Percentiles rank a stretch among this genome's conserved stretches.
Conservation (phyloP, 2,797 vertebrate species). For the Oryzias dopingdopingensis region DNA sequence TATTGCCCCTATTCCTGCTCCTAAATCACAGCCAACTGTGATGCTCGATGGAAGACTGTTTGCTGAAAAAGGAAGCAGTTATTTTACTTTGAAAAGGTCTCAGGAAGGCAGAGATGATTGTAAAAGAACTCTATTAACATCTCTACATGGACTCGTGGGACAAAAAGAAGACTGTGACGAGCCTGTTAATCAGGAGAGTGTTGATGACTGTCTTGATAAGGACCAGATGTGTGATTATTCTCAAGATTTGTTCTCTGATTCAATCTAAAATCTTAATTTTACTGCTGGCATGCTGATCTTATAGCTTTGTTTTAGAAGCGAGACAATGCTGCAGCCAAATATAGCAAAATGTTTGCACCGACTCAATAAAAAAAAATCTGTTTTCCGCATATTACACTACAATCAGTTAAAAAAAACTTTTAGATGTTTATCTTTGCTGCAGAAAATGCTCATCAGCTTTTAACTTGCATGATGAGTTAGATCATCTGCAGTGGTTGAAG, state of each 20-base stretch:
- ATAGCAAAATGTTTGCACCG: no score
- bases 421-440: no score
- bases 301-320: no score
- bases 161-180: conserved; percentile 10
- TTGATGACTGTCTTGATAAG: conserved; percentile 9
- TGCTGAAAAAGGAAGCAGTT: not conserved
- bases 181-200: not conserved
- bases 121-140: conserved; percentile 15
- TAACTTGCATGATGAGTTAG: no score
- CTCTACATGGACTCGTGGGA: not conserved
- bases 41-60: conserved; percentile 1
- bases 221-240: conserved; percentile 58
- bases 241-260: conserved; percentile 70
- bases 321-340: no score
- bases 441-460: no score
- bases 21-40: conserved; percentile 1
- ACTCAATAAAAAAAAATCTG: no score
- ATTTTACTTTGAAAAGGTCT: not conserved
- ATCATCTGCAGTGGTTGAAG: no score
- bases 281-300: no score
- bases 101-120: not conserved
- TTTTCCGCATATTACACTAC: no score
- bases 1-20: conserved; percentile 46
- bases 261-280: conserved; percentile 19
- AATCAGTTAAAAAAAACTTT: no score